phyloP scores from a whole-genome alignment of 2,888 invertebrate species.

The Drosophila tanythrix region DNA sequence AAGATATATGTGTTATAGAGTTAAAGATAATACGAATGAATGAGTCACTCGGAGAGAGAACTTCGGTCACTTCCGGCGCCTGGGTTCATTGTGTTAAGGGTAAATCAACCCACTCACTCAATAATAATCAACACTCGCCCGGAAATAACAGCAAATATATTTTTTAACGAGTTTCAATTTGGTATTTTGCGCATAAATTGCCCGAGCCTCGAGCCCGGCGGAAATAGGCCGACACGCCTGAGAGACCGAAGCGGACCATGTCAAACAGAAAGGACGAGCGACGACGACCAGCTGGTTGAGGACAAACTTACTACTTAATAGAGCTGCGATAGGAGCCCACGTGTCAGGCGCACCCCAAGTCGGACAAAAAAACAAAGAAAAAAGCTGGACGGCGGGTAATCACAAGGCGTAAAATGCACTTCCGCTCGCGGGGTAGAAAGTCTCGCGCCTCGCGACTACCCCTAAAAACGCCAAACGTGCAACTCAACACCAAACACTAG shows the following conservation, averaged over 20 bases:
- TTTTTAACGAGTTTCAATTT: constrained; percentile 63
- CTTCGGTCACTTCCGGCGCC: constrained; percentile 35
- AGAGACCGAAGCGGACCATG: constrained; percentile 59
- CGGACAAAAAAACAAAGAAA: background rate
- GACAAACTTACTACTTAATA: constrained; percentile 20
- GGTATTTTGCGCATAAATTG: constrained; percentile 64
- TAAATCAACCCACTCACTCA: constrained; percentile 46
- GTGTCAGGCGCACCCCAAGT: constrained; percentile 68
- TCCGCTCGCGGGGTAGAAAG: constrained; percentile 57
- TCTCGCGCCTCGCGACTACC: constrained; percentile 44
- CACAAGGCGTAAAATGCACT: constrained; percentile 76
- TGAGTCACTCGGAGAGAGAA: constrained; percentile 20
- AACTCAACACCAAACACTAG: constrained; percentile 8
- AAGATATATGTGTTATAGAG: background rate
- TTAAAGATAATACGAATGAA: background rate
- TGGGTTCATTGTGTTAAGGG: constrained; percentile 5
- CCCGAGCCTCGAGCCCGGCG: constrained; percentile 44
- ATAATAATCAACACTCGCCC: constrained; percentile 49
- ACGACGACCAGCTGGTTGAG: constrained; percentile 9
- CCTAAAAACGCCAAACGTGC: constrained; percentile 25
- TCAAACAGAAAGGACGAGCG: constrained; percentile 9
- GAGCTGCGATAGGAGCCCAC: constrained; percentile 44
- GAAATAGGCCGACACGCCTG: constrained; percentile 82
- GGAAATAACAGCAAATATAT: constrained; percentile 62
- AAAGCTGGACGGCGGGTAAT: constrained; percentile 67